Evolutionary conservation across 2,888 invertebrate species (phyloP).

Genomic region (Agrochola macilenta): DNA sequence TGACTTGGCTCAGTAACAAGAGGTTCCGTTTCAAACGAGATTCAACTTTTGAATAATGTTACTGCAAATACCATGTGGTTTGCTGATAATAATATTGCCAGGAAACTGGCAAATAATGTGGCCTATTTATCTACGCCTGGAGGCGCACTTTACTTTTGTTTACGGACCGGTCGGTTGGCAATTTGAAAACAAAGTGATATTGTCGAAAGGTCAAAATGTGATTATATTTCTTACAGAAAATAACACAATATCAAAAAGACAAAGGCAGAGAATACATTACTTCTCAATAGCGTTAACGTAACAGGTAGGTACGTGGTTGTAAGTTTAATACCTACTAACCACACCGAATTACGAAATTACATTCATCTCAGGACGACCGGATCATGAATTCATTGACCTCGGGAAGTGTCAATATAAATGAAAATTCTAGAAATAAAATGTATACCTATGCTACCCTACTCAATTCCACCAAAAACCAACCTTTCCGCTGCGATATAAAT

Average conservation of each 20-base stretch:
- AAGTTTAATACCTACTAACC: not conserved
- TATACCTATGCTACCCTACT: not conserved
- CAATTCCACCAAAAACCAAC: conserved; percentile 8
- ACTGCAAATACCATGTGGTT: conserved; percentile 29
- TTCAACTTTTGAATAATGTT: conserved; percentile 54
- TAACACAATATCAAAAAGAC: not conserved
- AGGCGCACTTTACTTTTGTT: conserved; percentile 32
- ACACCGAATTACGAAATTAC: conserved; percentile 4
- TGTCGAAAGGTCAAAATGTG: conserved; percentile 17
- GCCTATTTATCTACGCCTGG: conserved; percentile 18
- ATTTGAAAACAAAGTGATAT: conserved; percentile 29
- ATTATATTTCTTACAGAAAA: not conserved
- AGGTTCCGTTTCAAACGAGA: conserved; percentile 42
- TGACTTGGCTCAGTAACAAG: conserved; percentile 53
- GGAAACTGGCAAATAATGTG: conserved; percentile 30
- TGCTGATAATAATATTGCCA: conserved; percentile 37
- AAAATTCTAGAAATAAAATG: not conserved
- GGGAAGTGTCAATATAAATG: not conserved
- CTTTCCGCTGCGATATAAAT: conserved; percentile 39
- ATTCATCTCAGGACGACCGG: too few species aligned
- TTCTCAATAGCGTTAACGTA: not conserved
- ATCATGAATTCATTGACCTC: not conserved
- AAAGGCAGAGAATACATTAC: not conserved
- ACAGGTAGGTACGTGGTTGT: too few species aligned
- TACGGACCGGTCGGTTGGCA: conserved; percentile 1